Percentiles rank a stretch among this genome's conserved stretches.
Conservation (phyloP, 37 sponge, comb jelly and placozoan species). For the Petrosia ficiformis region DNA sequence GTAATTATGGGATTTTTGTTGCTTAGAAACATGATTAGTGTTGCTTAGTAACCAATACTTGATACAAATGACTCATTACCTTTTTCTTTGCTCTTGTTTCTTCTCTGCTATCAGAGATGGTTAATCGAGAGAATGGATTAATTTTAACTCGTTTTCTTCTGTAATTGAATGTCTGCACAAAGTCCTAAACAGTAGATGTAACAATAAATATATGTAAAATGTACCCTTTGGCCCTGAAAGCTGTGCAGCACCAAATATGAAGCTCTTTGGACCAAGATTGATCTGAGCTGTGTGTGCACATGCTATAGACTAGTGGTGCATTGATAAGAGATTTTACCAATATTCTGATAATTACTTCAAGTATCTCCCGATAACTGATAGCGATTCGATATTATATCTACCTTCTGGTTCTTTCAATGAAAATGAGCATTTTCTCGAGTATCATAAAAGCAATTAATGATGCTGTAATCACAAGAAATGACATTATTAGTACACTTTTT, state of each 20-base stretch:
- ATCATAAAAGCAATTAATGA: no score
- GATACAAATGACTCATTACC: constrained; percentile 12
- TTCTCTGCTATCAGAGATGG: constrained; percentile 32
- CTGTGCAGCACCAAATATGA: constrained; percentile 55
- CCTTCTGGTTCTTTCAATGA: no score
- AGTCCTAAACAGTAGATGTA: constrained; percentile 7
- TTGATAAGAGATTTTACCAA: no score
- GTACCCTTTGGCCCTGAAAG: constrained; percentile 55
- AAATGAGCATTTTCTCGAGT: no score
- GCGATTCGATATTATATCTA: no score
- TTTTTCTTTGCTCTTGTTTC: constrained; percentile 32
- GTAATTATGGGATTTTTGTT: not conserved
- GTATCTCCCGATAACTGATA: no score
- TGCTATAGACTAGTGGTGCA: no score
- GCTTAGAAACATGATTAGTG: not conserved
- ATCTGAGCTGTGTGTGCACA: not conserved
- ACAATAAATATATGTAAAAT: no score
- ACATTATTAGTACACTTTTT: no score
- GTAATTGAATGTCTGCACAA: constrained; percentile 14
- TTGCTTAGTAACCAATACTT: not conserved
- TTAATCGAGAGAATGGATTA: constrained; percentile 56
- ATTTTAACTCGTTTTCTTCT: constrained; percentile 32
- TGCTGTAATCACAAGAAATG: no score
- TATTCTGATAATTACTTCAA: no score
- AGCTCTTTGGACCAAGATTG: not conserved